Percentiles rank a stretch among this genome's conserved stretches.
Conservation (phyloP, 2,797 vertebrate genomes). For the Etheostoma perlongum region DNA sequence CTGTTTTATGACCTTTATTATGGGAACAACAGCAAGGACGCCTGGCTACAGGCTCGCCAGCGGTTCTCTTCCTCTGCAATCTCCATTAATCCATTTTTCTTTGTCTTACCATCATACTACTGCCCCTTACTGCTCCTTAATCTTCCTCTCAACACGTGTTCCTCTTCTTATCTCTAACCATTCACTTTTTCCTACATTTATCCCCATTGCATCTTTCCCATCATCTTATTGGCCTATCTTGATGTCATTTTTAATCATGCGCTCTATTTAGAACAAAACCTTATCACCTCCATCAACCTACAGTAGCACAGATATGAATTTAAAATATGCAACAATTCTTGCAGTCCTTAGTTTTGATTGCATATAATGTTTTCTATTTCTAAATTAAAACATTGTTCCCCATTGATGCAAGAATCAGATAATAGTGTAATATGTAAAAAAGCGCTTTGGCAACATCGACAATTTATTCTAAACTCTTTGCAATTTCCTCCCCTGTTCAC, state of each 20-base stretch:
- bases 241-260: not conserved
- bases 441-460: not conserved
- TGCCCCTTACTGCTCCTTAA: not conserved
- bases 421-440: not conserved
- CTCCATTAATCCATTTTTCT: not conserved
- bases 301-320: not conserved
- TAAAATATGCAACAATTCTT: no score
- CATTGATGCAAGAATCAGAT: not conserved
- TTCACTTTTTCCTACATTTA: not conserved
- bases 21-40: conserved; percentile 31
- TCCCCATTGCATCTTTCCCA: not conserved
- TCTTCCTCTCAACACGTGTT: not conserved
- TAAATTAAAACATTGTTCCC: not conserved
- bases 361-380: not conserved
- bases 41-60: not conserved
- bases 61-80: not conserved
- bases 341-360: not conserved
- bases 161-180: not conserved
- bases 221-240: not conserved
- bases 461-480: not conserved
- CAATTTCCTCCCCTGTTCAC: not conserved
- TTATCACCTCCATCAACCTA: not conserved
- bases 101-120: not conserved
- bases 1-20: conserved; percentile 29
- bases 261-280: not conserved